Evolutionary conservation across 2,797 vertebrate species (phyloP).

Genomic region (Eulemur mongoz): DNA sequence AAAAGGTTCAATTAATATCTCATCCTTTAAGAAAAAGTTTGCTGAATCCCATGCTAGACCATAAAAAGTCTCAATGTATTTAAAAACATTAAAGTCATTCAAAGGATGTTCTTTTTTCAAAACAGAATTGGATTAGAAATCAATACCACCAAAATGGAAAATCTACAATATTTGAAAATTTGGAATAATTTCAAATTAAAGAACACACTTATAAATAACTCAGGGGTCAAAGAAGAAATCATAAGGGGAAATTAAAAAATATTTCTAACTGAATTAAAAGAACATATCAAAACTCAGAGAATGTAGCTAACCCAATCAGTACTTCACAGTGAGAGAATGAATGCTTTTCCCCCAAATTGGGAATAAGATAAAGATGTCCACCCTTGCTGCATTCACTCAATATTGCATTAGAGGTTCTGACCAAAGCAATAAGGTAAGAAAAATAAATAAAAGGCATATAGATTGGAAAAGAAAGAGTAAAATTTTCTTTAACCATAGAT

Average conservation of each 20-base stretch:
- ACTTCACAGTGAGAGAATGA: background rate
- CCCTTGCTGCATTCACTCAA: background rate
- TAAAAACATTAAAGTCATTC: background rate
- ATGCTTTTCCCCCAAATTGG: background rate
- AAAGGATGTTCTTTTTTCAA: background rate
- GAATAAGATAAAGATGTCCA: background rate
- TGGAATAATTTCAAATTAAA: constrained; percentile 10
- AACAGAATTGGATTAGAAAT: background rate
- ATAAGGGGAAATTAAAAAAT: background rate
- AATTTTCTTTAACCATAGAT: background rate
- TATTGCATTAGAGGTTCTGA: background rate
- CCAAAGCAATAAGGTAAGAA: background rate
- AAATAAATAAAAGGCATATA: background rate
- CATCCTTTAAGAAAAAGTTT: background rate
- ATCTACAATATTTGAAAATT: constrained; percentile 29
- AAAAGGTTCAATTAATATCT: background rate
- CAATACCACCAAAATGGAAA: background rate
- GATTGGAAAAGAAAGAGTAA: background rate
- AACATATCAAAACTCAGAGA: background rate
- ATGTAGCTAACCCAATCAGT: background rate
- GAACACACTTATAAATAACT: background rate
- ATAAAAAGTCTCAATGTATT: background rate
- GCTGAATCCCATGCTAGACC: background rate
- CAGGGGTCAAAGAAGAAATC: background rate
- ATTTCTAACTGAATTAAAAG: background rate